phyloP scores from a whole-genome alignment of 2,888 invertebrate species.

The Alentia gelatinosa region DNA sequence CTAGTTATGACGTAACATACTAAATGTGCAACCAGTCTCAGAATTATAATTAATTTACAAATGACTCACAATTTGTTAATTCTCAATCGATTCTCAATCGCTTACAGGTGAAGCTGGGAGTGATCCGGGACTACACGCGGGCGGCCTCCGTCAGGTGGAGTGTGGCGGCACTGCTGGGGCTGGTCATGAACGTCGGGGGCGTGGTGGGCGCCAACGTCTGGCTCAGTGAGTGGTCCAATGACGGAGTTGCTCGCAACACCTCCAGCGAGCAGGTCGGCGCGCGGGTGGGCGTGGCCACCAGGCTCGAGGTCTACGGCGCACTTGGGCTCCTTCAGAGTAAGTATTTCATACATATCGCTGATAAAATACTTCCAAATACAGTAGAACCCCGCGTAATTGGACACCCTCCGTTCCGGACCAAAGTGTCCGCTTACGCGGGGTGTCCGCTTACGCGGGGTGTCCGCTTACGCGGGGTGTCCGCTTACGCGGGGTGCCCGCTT shows the following conservation, averaged over 20 bases:
- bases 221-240: slow-evolving; percentile 72
- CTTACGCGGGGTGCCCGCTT: no score
- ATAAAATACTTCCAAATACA: no score
- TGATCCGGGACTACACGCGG: slow-evolving; percentile 89
- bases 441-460: no score
- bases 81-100: not conserved
- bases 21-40: not conserved
- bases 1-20: not conserved
- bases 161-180: not conserved
- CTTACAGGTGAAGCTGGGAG: slow-evolving; percentile 88
- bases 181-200: not conserved
- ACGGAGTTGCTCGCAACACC: slow-evolving; percentile 60
- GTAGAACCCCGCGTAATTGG: no score
- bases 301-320: no score
- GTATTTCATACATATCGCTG: no score
- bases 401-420: no score
- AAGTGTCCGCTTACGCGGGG: no score
- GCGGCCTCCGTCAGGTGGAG: slow-evolving; percentile 12
- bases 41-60: not conserved
- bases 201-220: slow-evolving; percentile 67
- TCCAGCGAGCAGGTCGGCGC: not conserved
- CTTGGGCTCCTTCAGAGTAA: no score
- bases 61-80: not conserved
- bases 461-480: no score
- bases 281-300: no score